A percentile compares a stretch with the other conserved stretches of the same genome.
These are phyloP conservation scores for Linurgus olivaceus DNA, from an alignment of 2,797 vertebrate genomes.

Conservation along the genomic window DNA sequence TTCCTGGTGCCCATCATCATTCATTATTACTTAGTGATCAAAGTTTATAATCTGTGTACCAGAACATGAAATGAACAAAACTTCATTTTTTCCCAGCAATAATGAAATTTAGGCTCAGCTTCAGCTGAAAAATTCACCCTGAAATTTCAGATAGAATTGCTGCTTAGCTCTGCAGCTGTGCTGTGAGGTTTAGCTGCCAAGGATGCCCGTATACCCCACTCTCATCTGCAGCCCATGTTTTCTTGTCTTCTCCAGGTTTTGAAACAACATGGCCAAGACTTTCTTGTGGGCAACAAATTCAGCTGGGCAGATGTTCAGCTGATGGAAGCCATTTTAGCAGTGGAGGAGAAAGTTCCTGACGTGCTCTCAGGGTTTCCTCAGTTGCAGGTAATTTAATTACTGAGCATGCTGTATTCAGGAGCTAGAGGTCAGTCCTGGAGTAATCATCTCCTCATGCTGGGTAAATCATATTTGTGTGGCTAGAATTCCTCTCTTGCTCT, in stretches of 20 bases:
- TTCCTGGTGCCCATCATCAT: background rate
- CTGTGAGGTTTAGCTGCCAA: background rate
- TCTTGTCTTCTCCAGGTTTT: slow-evolving; percentile 72
- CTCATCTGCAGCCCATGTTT: background rate
- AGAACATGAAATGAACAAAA: background rate
- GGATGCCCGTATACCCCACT: background rate
- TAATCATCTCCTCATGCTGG: background rate
- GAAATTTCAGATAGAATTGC: background rate
- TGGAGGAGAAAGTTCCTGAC: slow-evolving; percentile 79
- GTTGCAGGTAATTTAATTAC: slow-evolving; percentile 72
- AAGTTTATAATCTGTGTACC: background rate
- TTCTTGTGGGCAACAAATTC: slow-evolving; percentile 81
- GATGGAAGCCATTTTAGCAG: slow-evolving; percentile 81
- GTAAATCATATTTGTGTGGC: background rate
- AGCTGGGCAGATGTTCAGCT: slow-evolving; percentile 84
- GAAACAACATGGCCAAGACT: slow-evolving; percentile 51
- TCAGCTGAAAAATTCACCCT: background rate
- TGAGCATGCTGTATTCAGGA: background rate
- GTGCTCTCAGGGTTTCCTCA: slow-evolving; percentile 76
- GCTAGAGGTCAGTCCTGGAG: background rate
- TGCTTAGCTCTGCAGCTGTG: background rate
- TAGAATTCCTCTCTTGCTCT: background rate
- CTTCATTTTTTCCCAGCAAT: background rate
- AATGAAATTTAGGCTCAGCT: background rate
- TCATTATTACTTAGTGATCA: background rate